These are phyloP conservation scores for Sisor rabdophorus DNA, from an alignment of 2,113 vertebrate species.

Conservation along the genomic window DNA sequence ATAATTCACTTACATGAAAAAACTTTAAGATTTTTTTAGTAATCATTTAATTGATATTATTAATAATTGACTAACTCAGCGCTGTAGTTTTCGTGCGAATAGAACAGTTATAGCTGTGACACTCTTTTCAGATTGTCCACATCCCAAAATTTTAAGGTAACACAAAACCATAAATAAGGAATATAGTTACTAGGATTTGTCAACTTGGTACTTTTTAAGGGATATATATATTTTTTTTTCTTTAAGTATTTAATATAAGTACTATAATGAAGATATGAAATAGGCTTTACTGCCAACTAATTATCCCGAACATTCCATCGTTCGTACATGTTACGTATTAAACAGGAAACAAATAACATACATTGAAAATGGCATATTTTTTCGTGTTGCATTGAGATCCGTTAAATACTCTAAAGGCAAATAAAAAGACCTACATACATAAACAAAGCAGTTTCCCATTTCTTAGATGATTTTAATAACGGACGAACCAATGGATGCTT, in stretches of 20 bases:
- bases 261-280: neutral
- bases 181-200: neutral
- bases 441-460: constrained; percentile 1
- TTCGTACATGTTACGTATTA: constrained; percentile 9
- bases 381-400: neutral
- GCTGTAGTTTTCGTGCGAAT: neutral
- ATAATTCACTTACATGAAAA: constrained; percentile 13
- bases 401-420: constrained; percentile 21
- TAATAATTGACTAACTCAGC: neutral
- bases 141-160: constrained; percentile 24
- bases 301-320: neutral
- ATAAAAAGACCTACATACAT: constrained; percentile 2
- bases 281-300: neutral
- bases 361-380: constrained; percentile 7
- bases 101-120: neutral
- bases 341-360: constrained; percentile 8
- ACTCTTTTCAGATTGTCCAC: constrained; percentile 28
- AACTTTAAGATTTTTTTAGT: neutral
- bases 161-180: neutral
- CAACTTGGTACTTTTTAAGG: neutral
- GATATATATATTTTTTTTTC: neutral
- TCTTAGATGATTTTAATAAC: neutral
- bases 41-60: neutral
- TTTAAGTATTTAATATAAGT: neutral
- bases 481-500: neutral